Percentiles rank a stretch among this genome's conserved stretches.
Evolutionary conservation across 2,888 invertebrate genomes (phyloP).

Genomic region (Calameuta idolon): DNA sequence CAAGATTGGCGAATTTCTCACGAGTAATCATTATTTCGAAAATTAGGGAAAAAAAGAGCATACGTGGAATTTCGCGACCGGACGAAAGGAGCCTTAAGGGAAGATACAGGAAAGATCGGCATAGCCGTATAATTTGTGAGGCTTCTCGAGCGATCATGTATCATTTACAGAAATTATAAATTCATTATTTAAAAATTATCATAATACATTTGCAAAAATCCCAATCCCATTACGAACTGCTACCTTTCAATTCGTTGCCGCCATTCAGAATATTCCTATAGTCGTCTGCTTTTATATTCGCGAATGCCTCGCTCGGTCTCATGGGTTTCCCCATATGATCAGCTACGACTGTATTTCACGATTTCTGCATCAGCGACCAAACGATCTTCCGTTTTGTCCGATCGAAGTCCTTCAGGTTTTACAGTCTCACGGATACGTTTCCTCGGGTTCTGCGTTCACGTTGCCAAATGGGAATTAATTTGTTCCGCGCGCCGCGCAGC

Average conservation of each 20-base stretch:
- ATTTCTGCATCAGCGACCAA: not conserved
- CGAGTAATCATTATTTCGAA: slow-evolving; percentile 51
- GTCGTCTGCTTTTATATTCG: not conserved
- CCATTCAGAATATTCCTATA: not conserved
- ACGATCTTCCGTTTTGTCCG: not conserved
- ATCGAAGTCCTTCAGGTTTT: not conserved
- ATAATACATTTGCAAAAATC: slow-evolving; percentile 61
- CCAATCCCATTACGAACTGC: slow-evolving; percentile 44
- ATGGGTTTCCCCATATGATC: not conserved
- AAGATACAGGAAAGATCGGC: slow-evolving; percentile 38
- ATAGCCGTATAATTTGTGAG: slow-evolving; percentile 60
- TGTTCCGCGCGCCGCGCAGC: slow-evolving; percentile 29
- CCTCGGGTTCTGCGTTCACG: not conserved
- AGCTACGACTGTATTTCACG: not conserved
- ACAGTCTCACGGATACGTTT: not conserved
- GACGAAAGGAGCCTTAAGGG: slow-evolving; percentile 16
- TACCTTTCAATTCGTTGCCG: not conserved
- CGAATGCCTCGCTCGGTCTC: not conserved
- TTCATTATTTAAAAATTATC: slow-evolving; percentile 66
- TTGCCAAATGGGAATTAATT: slow-evolving; percentile 38
- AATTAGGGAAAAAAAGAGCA: slow-evolving; percentile 45
- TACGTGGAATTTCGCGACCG: slow-evolving; percentile 16
- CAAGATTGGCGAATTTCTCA: slow-evolving; percentile 46
- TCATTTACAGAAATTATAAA: slow-evolving; percentile 65
- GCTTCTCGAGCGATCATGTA: slow-evolving; percentile 56